Evolutionary conservation across 2,888 invertebrate species (phyloP).

Genomic region (Scaptomyza reducta): DNA sequence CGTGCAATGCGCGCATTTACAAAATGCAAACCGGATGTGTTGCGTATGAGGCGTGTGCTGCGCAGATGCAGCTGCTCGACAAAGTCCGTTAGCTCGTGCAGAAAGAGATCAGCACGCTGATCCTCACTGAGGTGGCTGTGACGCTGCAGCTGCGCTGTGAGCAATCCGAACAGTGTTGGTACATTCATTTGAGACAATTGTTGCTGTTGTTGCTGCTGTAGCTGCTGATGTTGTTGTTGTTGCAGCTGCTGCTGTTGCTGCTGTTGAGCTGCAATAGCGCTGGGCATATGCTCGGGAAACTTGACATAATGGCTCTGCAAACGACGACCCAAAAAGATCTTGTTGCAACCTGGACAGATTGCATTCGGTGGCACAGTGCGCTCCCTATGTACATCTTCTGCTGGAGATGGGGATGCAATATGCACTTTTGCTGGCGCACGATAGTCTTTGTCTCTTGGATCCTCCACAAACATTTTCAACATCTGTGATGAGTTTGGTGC

Average conservation of each 20-base stretch:
- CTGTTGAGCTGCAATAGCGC: slow-evolving; percentile 20
- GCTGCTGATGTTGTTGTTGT: background rate
- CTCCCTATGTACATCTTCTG: slow-evolving; percentile 1
- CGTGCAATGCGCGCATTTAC: slow-evolving; percentile 80
- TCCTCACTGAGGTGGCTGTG: slow-evolving; percentile 77
- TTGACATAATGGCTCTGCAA: slow-evolving; percentile 81
- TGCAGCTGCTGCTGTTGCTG: slow-evolving; percentile 4
- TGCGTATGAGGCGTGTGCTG: slow-evolving; percentile 81
- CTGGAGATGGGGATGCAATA: background rate
- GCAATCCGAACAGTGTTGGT: slow-evolving; percentile 76
- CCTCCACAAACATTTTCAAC: slow-evolving; percentile 68
- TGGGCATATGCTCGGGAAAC: slow-evolving; percentile 81
- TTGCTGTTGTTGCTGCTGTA: background rate
- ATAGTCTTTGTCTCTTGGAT: slow-evolving; percentile 72
- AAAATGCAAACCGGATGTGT: slow-evolving; percentile 82
- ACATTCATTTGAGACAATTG: slow-evolving; percentile 5
- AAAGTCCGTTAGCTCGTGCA: slow-evolving; percentile 82
- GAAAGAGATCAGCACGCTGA: slow-evolving; percentile 82
- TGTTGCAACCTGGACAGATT: slow-evolving; percentile 82
- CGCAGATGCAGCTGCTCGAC: slow-evolving; percentile 82
- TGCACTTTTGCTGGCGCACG: slow-evolving; percentile 20
- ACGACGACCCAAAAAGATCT: slow-evolving; percentile 82
- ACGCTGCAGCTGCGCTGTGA: slow-evolving; percentile 80
- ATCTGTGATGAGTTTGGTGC: slow-evolving; percentile 49
- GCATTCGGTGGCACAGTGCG: slow-evolving; percentile 75